These are phyloP conservation scores for Dendroctonus ponderosae DNA, from an alignment of 1,140 invertebrate species.

Conservation along the genomic window DNA sequence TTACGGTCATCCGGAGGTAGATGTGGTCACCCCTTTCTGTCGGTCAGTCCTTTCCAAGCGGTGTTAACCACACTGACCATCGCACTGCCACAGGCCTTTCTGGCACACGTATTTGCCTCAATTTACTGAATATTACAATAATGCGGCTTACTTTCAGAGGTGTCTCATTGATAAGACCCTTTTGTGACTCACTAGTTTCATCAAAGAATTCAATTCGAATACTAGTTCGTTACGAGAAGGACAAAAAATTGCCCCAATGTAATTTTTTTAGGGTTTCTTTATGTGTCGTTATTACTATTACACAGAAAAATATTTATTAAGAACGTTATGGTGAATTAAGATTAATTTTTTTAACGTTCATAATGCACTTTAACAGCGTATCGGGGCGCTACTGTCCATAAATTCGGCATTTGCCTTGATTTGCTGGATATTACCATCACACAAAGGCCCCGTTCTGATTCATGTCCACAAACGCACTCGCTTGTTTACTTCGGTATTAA, in stretches of 20 bases:
- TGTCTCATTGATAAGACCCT: no score
- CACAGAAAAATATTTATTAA: no score
- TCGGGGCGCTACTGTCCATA: neutral
- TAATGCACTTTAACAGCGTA: neutral
- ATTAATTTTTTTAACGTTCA: neutral
- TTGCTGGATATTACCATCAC: conserved; percentile 41
- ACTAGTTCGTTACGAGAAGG: no score
- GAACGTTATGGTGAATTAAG: no score
- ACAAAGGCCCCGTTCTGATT: conserved; percentile 38
- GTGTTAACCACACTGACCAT: conserved; percentile 44
- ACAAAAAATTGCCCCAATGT: no score
- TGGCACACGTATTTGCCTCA: conserved; percentile 43
- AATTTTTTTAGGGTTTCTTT: no score
- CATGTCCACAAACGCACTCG: conserved; percentile 21
- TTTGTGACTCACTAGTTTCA: no score
- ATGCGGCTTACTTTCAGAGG: neutral
- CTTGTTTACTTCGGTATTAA: conserved; percentile 42
- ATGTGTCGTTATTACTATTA: no score
- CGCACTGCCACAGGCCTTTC: conserved; percentile 38
- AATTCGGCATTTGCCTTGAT: conserved; percentile 3
- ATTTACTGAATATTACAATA: conserved; percentile 43
- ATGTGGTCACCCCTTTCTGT: conserved; percentile 44
- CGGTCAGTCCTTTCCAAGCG: conserved; percentile 22
- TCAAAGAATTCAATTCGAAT: no score
- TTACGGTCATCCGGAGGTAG: conserved; percentile 44